Conservation (phyloP, 2,113 vertebrate genomes). For the Coryphaenoides rupestris region DNA sequence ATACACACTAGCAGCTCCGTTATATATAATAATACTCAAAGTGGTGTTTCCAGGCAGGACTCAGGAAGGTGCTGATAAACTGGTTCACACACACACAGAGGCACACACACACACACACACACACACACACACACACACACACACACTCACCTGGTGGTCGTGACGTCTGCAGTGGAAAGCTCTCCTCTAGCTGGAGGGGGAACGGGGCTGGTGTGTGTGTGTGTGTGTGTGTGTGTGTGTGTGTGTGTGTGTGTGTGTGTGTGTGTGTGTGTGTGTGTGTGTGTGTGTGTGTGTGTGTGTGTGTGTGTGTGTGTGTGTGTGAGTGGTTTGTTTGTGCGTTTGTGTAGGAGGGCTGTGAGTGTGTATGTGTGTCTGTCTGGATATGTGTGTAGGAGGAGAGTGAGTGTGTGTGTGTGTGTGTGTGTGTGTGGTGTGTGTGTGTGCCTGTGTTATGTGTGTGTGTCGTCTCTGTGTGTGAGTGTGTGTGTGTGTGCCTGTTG, state of each 20-base stretch:
- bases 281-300: background rate
- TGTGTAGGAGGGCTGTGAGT: background rate
- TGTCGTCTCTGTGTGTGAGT: constrained; percentile 38
- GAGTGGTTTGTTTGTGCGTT: background rate
- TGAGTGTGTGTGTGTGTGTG: constrained; percentile 22
- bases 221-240: background rate
- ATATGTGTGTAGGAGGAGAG: constrained; percentile 1
- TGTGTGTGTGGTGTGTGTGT: constrained; percentile 43
- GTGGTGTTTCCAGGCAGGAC: no score
- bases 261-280: background rate
- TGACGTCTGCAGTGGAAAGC: no score
- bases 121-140: no score
- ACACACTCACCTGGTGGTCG: no score
- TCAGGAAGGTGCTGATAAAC: no score
- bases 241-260: background rate
- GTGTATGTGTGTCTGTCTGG: background rate
- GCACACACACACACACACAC: no score
- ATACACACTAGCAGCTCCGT: no score
- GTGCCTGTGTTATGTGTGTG: no score
- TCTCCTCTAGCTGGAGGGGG: no score
- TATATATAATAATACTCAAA: no score
- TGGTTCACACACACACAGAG: no score
- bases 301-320: background rate
- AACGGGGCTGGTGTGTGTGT: no score
- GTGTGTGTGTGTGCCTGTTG: background rate